A percentile compares a stretch with the other conserved stretches of the same genome.
Conservation (phyloP, 2,113 vertebrate species). For the Dicentrarchus labrax region DNA sequence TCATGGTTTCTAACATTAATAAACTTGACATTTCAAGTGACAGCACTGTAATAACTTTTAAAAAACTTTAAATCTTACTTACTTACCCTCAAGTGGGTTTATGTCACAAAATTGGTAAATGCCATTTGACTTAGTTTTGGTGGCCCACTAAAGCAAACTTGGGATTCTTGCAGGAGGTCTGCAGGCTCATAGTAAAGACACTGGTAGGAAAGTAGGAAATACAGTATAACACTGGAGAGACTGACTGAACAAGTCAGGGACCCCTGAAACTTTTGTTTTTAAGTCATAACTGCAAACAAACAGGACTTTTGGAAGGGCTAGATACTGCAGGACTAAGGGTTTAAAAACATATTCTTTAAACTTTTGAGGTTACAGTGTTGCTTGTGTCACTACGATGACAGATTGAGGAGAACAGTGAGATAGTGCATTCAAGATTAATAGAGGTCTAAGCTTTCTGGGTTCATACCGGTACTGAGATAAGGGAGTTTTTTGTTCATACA, state of each 20-base stretch:
- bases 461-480: conserved; percentile 38
- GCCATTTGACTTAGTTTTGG: not conserved
- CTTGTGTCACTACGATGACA: conserved; percentile 47
- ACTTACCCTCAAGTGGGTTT: not conserved
- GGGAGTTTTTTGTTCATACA: conserved; percentile 38
- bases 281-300: not conserved
- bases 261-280: not conserved
- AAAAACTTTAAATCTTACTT: not conserved
- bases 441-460: conserved; percentile 43
- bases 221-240: too few relatives aligned
- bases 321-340: not conserved
- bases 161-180: not conserved
- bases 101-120: not conserved
- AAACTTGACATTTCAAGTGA: not conserved
- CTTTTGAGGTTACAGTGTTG: conserved; percentile 43
- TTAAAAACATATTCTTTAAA: conserved; percentile 6
- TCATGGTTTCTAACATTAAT: not conserved
- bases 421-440: conserved; percentile 60
- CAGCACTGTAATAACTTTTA: not conserved
- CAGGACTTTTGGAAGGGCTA: not conserved
- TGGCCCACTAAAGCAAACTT: not conserved
- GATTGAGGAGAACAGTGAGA: conserved; percentile 51
- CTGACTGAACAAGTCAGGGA: not conserved
- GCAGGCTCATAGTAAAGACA: not conserved
- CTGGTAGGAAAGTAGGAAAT: not conserved